phyloP scores from a whole-genome alignment of 2,113 vertebrate species.

The Actenoides lindsayi region DNA sequence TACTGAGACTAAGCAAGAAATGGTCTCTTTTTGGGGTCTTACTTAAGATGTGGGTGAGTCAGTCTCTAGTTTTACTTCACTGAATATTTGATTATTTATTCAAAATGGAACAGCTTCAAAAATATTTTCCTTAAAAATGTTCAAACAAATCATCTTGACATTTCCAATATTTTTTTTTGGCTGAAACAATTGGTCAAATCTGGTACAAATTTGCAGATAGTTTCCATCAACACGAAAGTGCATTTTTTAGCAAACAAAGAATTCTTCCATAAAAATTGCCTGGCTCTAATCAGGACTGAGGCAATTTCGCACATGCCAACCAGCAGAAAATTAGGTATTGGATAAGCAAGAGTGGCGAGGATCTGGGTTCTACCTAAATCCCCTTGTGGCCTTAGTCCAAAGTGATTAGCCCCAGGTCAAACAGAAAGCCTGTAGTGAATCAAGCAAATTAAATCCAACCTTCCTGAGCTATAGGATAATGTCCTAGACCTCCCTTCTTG shows the following conservation, averaged over 20 bases:
- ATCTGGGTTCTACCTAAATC: constrained; percentile 59
- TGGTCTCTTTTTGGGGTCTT: neutral
- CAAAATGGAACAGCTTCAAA: constrained; percentile 64
- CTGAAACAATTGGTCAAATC: constrained; percentile 64
- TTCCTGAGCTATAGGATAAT: constrained; percentile 20
- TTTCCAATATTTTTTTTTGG: constrained; percentile 59
- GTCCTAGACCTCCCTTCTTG: constrained; percentile 28
- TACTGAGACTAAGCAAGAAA: neutral
- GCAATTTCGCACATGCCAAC: constrained; percentile 63
- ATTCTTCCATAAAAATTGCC: constrained; percentile 66
- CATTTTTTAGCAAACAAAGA: constrained; percentile 65
- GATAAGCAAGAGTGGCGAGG: constrained; percentile 24
- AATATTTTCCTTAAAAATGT: constrained; percentile 62
- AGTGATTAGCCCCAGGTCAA: constrained; percentile 59
- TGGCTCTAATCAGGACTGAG: constrained; percentile 59
- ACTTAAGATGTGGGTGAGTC: neutral
- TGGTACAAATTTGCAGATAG: constrained; percentile 70
- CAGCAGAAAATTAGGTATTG: constrained; percentile 62
- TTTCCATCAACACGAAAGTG: constrained; percentile 65
- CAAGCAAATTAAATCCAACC: constrained; percentile 64
- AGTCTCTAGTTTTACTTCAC: constrained; percentile 10
- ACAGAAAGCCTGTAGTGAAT: constrained; percentile 55
- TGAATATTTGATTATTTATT: constrained; percentile 55
- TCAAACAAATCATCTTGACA: constrained; percentile 68
- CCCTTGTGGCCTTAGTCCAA: constrained; percentile 48